Evolutionary conservation across 2,888 invertebrate species (phyloP), one percentile per base, ranked within the genome.

Genomic region (Charanyca ferruginea): DNA sequence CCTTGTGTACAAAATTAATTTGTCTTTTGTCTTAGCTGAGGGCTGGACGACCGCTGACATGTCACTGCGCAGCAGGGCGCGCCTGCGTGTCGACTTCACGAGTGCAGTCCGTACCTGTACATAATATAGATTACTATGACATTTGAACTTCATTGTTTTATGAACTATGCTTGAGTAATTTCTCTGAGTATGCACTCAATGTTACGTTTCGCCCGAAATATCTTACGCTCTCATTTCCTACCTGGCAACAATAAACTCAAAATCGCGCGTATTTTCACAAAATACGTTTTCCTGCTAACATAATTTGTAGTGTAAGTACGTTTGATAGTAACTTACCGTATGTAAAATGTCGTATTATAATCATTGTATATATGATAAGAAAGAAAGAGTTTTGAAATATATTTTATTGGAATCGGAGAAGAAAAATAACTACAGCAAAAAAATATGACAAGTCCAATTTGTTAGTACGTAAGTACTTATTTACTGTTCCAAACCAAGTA

Each of bases 1-100:
- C 91, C 90, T 91, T 91, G 94, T 94, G 95, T 95, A 95, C 94
- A 93, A 94, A 94, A 95, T 95, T 95, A 95, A 95, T 95, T 95
- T 95, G 95, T 95, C 95, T 94, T 95, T 95, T 95, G 95, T 95
- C 93, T 95, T 93, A 94, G 92, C 87, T 88, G 87, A 76, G 84
- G 81, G 85, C 83, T 82, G 86, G 81, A 79, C 84, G 86, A 82
- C 85, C 83, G 88, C 90, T 90, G 93, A 93, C 93, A 92, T 90
- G 93, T 91, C 91, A 84, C 89, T 83, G 87, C 94, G 73, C 95
- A 90, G 93, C 93, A 89, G 94, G 94, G 87, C 76, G 90, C 89
- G 77, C 74, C 78, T 68, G 71, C 69, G 55, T 52, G 75, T 76
- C 65, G 70, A 66, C 65, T 62, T 51, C 38, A 63, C 61, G 58